A percentile compares a stretch with the other conserved stretches of the same genome.
Conservation (phyloP, 2,888 invertebrate genomes). For the Escarpia spicata region DNA sequence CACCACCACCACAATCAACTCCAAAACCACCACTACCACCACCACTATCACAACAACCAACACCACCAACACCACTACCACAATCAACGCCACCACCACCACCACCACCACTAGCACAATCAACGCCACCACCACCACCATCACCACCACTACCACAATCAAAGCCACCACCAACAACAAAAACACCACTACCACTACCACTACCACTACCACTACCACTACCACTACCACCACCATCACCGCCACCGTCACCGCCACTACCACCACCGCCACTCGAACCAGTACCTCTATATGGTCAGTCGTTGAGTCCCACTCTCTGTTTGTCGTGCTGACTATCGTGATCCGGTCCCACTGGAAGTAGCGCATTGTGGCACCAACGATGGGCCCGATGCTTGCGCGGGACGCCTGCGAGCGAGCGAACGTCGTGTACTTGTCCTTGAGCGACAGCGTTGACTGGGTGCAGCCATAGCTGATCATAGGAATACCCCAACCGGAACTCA, state of each 20-base stretch:
- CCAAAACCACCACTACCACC: too few relatives aligned
- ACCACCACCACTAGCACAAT: not conserved
- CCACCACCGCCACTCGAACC: not conserved
- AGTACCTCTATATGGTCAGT: slow-evolving; percentile 43
- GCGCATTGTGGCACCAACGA: slow-evolving; percentile 42
- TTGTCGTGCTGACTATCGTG: slow-evolving; percentile 42
- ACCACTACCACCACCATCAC: not conserved
- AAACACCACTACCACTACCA: not conserved
- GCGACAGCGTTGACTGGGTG: slow-evolving; percentile 42
- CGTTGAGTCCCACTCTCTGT: slow-evolving; percentile 47
- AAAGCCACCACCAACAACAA: not conserved
- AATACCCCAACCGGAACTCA: slow-evolving; percentile 40
- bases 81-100: not conserved
- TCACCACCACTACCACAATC: not conserved
- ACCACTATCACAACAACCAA: too few relatives aligned
- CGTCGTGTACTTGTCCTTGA: slow-evolving; percentile 44
- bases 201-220: not conserved
- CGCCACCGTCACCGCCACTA: not conserved
- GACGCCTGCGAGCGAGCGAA: slow-evolving; percentile 44
- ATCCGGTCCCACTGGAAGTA: slow-evolving; percentile 45
- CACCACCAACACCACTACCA: not conserved
- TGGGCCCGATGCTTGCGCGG: slow-evolving; percentile 37
- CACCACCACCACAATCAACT: too few relatives aligned
- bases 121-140: not conserved
- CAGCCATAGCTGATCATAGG: slow-evolving; percentile 53